Base-by-base conservation (phyloP, 2,113 vertebrate species). In the Engraulis encrasicolus region DNA sequence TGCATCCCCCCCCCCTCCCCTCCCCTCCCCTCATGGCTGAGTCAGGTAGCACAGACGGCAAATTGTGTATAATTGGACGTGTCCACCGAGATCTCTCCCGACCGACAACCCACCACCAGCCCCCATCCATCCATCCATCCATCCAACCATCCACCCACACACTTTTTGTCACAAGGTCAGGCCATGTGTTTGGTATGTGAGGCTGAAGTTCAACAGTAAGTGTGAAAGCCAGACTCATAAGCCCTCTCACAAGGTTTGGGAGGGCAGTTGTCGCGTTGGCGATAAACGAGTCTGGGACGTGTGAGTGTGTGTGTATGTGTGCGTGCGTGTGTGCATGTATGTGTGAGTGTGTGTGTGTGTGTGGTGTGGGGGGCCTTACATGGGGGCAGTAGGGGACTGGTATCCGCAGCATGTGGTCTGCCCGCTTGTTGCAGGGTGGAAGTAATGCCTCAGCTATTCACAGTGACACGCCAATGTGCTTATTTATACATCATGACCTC, bases 231-330 rank as follows among this genome's bases (percentile, higher is more conserved):
- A 78, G 89, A 88, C 79, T 71, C 78, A 20, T 90, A 88, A 90
- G 89, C 85, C 88, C 87, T 86, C 87, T 90, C 91, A 90, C 90
- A 85, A 87, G 91, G 87, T 82, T 89, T 82, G 87, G 81, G n/a
- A n/a, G n/a, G 86, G 54, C 89, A 91, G 90, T 92, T 92, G 92
- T 92, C 82, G 50, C 37, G 82, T 58, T 84, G 89, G 88, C 34
- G 83, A 91, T 88, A 88, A 91, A 89, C 87, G 84, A 81, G 87
- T 85, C 88, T 36, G 83, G 83, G 36, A 23, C 20, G n/a, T 20
- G 40, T 45, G 40, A 5, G 40, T 45, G 40, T 45, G 40, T 45
- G 40, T 45, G 40, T 45, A n/a, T n/a, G n/a, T 45, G 40, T 3
- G 40, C 4, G 40, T 45, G 40, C 4, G 9, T 45, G 3, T 45